phyloP scores from a whole-genome alignment of 2,888 invertebrate genomes.

The Balanococcus diminutus region DNA sequence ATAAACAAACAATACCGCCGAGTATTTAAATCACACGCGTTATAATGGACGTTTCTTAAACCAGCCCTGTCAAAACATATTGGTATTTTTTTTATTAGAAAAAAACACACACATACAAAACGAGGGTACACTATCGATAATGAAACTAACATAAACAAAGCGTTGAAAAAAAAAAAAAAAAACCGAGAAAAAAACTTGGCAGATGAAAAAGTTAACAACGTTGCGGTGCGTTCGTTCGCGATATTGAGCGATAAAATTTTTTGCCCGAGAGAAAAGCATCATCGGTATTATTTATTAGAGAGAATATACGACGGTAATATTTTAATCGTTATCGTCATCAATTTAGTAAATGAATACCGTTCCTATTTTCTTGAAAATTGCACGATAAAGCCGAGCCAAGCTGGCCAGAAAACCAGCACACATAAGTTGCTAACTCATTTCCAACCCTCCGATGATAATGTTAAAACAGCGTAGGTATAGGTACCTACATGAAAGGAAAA shows the following conservation, averaged over 20 bases:
- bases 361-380: constrained; percentile 9
- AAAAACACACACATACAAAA: background rate
- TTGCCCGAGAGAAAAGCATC: background rate
- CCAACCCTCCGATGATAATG: background rate
- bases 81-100: background rate
- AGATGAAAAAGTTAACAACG: background rate
- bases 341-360: constrained; percentile 20
- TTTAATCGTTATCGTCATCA: constrained; percentile 16
- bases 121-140: background rate
- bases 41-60: background rate
- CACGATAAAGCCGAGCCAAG: background rate
- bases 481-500: background rate
- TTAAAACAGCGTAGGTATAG: background rate
- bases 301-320: constrained; percentile 17
- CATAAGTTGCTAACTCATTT: constrained; percentile 1
- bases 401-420: background rate
- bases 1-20: background rate
- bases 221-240: background rate
- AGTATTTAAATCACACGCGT: background rate
- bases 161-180: too few relatives aligned
- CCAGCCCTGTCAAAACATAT: background rate
- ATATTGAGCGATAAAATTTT: background rate
- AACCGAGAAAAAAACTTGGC: background rate
- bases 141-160: background rate
- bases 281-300: constrained; percentile 16